Conservation (phyloP, 2,888 invertebrate species). For the Pachycephus smyrnensis region DNA sequence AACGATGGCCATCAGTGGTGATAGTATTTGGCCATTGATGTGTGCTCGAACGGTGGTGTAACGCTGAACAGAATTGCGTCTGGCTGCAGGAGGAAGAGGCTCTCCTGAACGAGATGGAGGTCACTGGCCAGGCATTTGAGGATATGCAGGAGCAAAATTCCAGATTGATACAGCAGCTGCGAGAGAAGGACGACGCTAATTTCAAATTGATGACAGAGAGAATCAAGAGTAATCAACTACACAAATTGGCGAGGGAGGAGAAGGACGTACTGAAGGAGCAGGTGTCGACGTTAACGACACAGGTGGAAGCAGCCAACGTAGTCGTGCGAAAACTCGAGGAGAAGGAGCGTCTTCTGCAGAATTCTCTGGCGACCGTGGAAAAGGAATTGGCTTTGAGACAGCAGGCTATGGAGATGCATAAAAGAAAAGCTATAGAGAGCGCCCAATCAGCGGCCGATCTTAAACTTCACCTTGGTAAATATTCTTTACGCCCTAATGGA, state of each 20-base stretch:
- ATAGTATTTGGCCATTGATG: slow-evolving; percentile 30
- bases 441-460: slow-evolving; percentile 97
- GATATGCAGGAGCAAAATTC: slow-evolving; percentile 99
- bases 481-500: not conserved
- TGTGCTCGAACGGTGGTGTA: slow-evolving; percentile 58
- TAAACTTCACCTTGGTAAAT: slow-evolving; percentile 88
- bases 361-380: slow-evolving; percentile 91
- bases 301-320: slow-evolving; percentile 94
- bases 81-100: slow-evolving; percentile 90
- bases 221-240: slow-evolving; percentile 95
- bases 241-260: slow-evolving; percentile 93
- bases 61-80: slow-evolving; percentile 64
- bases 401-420: slow-evolving; percentile 98
- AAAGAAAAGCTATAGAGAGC: slow-evolving; percentile 96
- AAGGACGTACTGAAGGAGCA: slow-evolving; percentile 91
- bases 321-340: slow-evolving; percentile 95
- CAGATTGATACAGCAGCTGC: slow-evolving; percentile 90
- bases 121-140: slow-evolving; percentile 98
- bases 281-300: slow-evolving; percentile 83
- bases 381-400: slow-evolving; percentile 93
- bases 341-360: slow-evolving; percentile 93
- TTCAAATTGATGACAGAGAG: slow-evolving; percentile 98
- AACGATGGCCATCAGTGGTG: slow-evolving; percentile 2
- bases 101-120: slow-evolving; percentile 97
- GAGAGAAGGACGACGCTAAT: slow-evolving; percentile 98